Evolutionary conservation across 1,140 invertebrate genomes (phyloP), one percentile per base, ranked within the genome.

Genomic region (Rhizoglyphus robini): DNA sequence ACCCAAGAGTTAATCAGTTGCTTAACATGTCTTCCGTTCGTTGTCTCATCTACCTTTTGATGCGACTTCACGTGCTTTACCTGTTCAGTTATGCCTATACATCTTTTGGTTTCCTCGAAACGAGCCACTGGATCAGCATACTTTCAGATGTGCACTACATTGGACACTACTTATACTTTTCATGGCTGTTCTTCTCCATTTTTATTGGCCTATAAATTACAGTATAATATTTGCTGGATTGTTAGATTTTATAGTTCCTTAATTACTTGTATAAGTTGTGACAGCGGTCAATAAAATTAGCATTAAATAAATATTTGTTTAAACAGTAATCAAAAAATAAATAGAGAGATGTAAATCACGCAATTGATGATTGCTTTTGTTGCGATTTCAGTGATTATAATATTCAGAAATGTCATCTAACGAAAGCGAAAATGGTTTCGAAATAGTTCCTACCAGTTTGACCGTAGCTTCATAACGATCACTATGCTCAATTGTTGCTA

Each of bases 81-180:
- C 31, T 60, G 58, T 87, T 94, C 81, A 88, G 89, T 13, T 95
- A 88, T 79, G 86, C 86, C 71, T 76, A 94, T 13, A 75, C 85
- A 4, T 83, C 88, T 0, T 94, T 96, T 73, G 82, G 82, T 30
- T 78, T 89, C 1, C 80, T 94, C 27, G 83, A 83, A 4, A 86
- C 76, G 65, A 68, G 80, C 1, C 81, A 79, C 63, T 71, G 85
- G 78, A 81, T 78, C 70, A 34, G 49, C 15, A 48, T 59, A 32
- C 32, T 68, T 27, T 1, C 0, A 18, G 30, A 65, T 38, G 13
- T 68, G 18, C 65, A 68, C 41, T 68, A 47, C 41, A 32, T 32
- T 41, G 67, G 67, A 18, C 67, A 68, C 36, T n/a, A 65, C 3
- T 23, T 65, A 8, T 68, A 68, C 30, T 4, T 18, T 5, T 18